A percentile compares a stretch with the other conserved stretches of the same genome.
Conservation (phyloP, 92 coral and sea anemone species). For the Actinostola sp. region DNA sequence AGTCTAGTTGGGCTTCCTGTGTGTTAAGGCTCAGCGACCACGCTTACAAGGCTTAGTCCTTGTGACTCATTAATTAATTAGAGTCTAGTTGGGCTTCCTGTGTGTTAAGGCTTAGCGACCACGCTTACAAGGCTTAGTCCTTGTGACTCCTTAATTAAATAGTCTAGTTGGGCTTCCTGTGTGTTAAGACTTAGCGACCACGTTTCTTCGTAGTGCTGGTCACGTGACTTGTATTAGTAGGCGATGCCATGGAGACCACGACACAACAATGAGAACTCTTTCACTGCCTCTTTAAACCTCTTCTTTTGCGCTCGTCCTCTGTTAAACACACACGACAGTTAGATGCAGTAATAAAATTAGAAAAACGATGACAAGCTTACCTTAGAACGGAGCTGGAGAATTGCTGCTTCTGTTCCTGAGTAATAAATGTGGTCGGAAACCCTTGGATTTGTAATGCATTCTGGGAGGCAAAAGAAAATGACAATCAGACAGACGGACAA, state of each 20-base stretch:
- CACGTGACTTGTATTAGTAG: slow-evolving; percentile 25
- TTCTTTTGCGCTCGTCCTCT: slow-evolving; percentile 86
- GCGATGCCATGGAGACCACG: slow-evolving; percentile 92
- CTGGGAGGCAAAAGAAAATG: slow-evolving; percentile 32
- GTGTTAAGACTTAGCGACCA: no score
- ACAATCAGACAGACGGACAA: neutral
- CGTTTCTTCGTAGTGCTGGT: no score
- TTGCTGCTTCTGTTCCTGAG: slow-evolving; percentile 82
- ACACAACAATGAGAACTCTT: slow-evolving; percentile 89
- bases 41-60: no score
- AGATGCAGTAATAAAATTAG: no score
- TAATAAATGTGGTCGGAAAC: slow-evolving; percentile 85
- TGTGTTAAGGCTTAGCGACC: no score
- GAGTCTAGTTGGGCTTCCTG: no score
- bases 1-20: no score
- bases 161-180: no score
- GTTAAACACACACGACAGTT: neutral
- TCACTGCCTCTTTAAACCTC: slow-evolving; percentile 88
- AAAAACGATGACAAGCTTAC: slow-evolving; percentile 16
- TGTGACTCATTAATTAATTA: no score
- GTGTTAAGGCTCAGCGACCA: no score
- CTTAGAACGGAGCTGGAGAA: slow-evolving; percentile 77
- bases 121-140: no score
- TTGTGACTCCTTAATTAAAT: no score
- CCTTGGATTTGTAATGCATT: slow-evolving; percentile 81